Base-by-base conservation (phyloP, 2,888 invertebrate species). In the Carpatolechia fugitivella region DNA sequence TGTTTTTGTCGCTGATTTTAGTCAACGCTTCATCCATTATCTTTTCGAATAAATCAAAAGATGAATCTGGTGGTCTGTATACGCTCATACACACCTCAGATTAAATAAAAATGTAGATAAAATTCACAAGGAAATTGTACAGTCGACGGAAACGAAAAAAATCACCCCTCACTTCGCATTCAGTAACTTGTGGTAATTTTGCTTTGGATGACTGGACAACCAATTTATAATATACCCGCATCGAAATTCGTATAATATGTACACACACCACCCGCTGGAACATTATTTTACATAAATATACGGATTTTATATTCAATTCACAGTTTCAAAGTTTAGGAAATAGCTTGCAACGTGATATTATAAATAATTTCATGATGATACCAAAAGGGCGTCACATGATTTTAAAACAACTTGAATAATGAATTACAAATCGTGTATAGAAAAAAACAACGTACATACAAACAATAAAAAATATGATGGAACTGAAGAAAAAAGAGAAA, bases 171-270 rank as follows among this genome's bases (percentile, higher is more conserved):
- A 71, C 69, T 80, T 77, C 72, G 55, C 59, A 79, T 79, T 71
- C 76, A 77, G 67, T 72, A 70, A 75, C 69, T 72, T 63, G n/a
- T n/a, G n/a, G n/a, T n/a, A n/a, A n/a, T n/a, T 64, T 71, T 64
- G 65, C 80, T 76, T 82, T 69, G 66, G 76, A 70, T 63, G 60
- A 66, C 56, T 46, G 54, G 60, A 56, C 61, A 58, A 58, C 60
- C 58, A 72, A 75, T 70, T 48, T 20, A 48, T 48, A 38, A 75
- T 64, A 60, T 60, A 85, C 84, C 85, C 80, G 75, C 67, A 74
- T 87, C 83, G 85, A 80, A 78, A 79, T 74, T 72, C 72, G 73
- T 69, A 64, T 79, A 78, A 79, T 74, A 72, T 72, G 73, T 69
- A 64, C 59, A 55, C 54, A 56, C 58, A 62, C 51, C 64, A 70